Conservation (phyloP, 2,113 vertebrate species). For the Alaudala cheleensis region DNA sequence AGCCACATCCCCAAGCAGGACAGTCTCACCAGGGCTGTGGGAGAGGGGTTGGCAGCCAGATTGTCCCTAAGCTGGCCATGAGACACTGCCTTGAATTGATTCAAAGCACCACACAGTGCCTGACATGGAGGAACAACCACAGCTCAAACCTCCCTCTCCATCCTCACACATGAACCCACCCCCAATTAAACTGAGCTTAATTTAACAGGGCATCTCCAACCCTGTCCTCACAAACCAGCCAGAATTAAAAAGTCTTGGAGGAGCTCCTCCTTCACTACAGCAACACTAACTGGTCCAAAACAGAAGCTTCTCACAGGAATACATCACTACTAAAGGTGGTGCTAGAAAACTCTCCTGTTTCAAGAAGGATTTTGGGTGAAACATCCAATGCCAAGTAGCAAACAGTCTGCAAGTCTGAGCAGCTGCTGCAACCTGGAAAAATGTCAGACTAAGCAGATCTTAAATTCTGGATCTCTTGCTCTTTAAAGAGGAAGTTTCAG, state of each 20-base stretch:
- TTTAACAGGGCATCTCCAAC: not conserved
- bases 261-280: not conserved
- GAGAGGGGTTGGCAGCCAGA: not conserved
- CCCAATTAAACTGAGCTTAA: fast-evolving
- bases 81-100: not conserved
- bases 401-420: not conserved
- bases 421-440: not conserved
- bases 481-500: not conserved
- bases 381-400: not conserved
- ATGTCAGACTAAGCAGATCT: not conserved
- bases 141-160: not conserved
- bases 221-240: not conserved
- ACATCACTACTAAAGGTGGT: not conserved
- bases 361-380: not conserved
- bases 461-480: not conserved
- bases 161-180: no score
- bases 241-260: not conserved
- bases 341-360: not conserved
- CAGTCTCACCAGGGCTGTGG: not conserved
- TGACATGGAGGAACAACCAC: fast-evolving
- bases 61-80: fast-evolving
- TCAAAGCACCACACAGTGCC: not conserved
- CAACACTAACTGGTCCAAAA: not conserved
- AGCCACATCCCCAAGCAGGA: fast-evolving
- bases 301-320: not conserved